Base-by-base conservation (phyloP, 2,888 invertebrate genomes). In the Drosophila barbarae region DNA sequence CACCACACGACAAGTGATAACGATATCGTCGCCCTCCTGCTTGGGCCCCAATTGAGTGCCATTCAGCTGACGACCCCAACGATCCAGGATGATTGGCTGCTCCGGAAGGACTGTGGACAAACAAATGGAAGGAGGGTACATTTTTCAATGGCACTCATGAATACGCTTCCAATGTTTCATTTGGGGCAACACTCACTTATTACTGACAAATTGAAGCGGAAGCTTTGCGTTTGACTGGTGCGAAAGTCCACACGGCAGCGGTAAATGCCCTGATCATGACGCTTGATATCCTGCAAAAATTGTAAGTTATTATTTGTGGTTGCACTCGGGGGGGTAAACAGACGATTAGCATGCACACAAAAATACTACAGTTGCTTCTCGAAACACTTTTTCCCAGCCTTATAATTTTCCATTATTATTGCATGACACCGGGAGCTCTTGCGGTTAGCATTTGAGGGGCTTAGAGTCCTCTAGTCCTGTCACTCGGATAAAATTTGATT, bases 201-300 rank as follows among this genome's bases (percentile, higher is more conserved):
- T 76, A 97, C 95, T 72, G 96, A 95, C 86, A 97, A 93, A 90
- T 96, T 96, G 90, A 96, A 96, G 87, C 95, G 93, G 90, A 95
- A 94, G 90, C 95, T 96, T 88, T 95, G 93, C 69, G 96, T 96
- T 90, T 96, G 96, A 72, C 95, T 95, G 89, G 95, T 95, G 72
- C 95, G 92, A 91, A 96, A 97, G 91, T 97, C 96, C 76, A 96
- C 95, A 71, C 96, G 91, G 90, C 97, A 97, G 72, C 96, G 92
- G 91, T 96, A 97, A 78, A 95, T 93, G 85, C 96, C 96, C 89
- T 96, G 96, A 90, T 97, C 97, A 87, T 94, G 93, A 47, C 96
- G 92, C 90, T 95, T 94, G 86, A 96, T 94, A 91, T 96, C 95
- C 69, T 92, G 85, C 21, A 86, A 79, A 74, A 69, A 46, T 50